A percentile compares a stretch with the other conserved stretches of the same genome.
phyloP scores from a whole-genome alignment of 2,113 vertebrate species.

The Cynocephalus volans region DNA sequence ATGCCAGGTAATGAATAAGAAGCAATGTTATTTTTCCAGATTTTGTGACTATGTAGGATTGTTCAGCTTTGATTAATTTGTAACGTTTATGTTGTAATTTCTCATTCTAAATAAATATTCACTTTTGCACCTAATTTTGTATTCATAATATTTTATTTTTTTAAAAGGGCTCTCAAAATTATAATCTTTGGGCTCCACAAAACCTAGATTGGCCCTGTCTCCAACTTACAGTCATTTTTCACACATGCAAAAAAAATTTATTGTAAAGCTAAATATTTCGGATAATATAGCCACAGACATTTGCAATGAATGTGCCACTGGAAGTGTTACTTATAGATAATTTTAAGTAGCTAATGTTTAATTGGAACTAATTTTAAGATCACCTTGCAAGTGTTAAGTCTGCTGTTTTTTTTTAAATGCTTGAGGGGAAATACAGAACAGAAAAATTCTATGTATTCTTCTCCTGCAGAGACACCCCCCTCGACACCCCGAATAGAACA shows the following conservation, averaged over 20 bases:
- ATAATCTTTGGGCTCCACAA: background rate
- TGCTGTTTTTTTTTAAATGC: slow-evolving; percentile 33
- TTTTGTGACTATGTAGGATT: slow-evolving; percentile 7
- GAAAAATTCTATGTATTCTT: background rate
- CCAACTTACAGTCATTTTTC: background rate
- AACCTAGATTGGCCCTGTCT: background rate
- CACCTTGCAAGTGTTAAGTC: background rate
- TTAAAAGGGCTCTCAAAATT: background rate
- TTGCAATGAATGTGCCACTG: background rate
- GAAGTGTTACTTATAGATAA: background rate
- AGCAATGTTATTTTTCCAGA: background rate
- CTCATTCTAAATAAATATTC: slow-evolving; percentile 10
- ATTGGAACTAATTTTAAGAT: background rate
- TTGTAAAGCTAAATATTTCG: slow-evolving; percentile 15
- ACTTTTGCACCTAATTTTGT: background rate
- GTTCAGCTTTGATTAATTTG: background rate
- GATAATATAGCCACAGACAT: background rate
- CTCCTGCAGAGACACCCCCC: background rate
- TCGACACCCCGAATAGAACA: background rate
- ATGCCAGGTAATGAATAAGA: background rate
- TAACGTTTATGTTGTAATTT: background rate
- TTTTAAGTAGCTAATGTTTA: slow-evolving; percentile 30
- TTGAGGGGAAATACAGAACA: background rate
- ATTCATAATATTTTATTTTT: background rate
- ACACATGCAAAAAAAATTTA: background rate